Percentiles rank a stretch among this genome's conserved stretches.
Conservation (phyloP, 2,113 vertebrate species). For the Notarius lentiginosus region DNA sequence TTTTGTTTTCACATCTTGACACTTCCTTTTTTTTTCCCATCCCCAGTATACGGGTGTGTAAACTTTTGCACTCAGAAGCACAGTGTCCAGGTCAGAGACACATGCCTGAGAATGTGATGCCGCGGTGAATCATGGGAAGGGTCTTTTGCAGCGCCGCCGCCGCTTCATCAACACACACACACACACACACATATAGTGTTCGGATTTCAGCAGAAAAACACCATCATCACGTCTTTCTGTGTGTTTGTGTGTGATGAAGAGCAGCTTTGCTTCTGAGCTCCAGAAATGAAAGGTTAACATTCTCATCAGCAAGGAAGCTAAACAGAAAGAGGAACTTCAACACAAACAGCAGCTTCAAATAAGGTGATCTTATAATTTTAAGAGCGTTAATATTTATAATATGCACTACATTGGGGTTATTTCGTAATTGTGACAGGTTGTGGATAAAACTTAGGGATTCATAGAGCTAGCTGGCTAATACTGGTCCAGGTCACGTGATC, state of each 20-base stretch:
- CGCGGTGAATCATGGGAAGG: constrained; percentile 41
- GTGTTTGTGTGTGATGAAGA: not conserved
- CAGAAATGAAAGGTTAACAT: constrained; percentile 38
- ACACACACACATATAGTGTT: not conserved
- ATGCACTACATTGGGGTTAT: too few relatives aligned
- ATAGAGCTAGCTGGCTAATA: not conserved
- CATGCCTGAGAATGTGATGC: not conserved
- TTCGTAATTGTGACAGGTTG: not conserved
- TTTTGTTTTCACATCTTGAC: not conserved
- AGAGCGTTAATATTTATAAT: not conserved
- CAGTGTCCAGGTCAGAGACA: not conserved
- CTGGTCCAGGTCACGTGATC: not conserved
- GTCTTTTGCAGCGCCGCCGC: constrained; percentile 30
- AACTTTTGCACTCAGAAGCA: not conserved
- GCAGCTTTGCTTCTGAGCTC: not conserved
- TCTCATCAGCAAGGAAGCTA: not conserved
- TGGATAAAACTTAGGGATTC: not conserved
- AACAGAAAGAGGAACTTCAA: constrained; percentile 4
- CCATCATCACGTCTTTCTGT: too few relatives aligned
- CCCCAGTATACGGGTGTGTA: not conserved
- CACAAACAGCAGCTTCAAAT: not conserved
- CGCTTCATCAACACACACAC: not conserved
- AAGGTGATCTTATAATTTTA: not conserved
- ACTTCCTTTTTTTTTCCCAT: too few relatives aligned
- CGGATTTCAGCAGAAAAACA: not conserved